Evolutionary conservation across 2,888 invertebrate genomes (phyloP), one percentile per base, ranked within the genome.

Genomic region (Seira ritae): DNA sequence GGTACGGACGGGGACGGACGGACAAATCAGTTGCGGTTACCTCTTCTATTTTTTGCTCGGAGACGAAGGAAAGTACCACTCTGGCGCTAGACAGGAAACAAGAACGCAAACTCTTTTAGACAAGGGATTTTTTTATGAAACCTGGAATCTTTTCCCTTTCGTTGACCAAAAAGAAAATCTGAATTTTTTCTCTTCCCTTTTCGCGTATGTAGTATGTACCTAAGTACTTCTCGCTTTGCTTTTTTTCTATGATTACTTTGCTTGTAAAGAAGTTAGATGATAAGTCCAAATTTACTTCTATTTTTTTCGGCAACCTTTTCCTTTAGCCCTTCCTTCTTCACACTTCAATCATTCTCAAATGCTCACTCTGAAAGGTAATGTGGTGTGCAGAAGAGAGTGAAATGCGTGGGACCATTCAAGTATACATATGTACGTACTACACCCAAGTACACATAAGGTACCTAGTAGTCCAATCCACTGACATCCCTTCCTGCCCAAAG

Each of bases 261-360:
- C 55, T 55, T 55, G 17, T 12, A 55, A 42, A 55, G 55, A 55
- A 55, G 55, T 12, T 55, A 17, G 6, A 55, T 55, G 55, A 12
- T 55, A 55, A 55, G 55, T 55, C 31, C 17, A 55, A 55, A 55
- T 55, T 55, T 55, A 55, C 55, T 17, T 55, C 55, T 55, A 31
- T 31, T 31, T 55, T 8, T 55, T 55, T 55, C 55, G 15, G 55
- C 55, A 55, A 55, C 74, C 50, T 55, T 50, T 55, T 70, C 24
- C 46, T 60, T n/a, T 42, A 19, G 66, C 67, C 66, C 50, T 50
- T 79, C 17, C 37, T 66, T 22, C 46, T 75, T 66, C 70, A 76
- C 72, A 72, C 72, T 82, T 82, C 77, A 77, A 77, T 77, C 82
- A 82, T 82, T 60, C 62, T 72, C 73, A 72, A 70, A 71, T 65